Base-by-base conservation (phyloP, 2,888 invertebrate species). In the Spodoptera exigua region DNA sequence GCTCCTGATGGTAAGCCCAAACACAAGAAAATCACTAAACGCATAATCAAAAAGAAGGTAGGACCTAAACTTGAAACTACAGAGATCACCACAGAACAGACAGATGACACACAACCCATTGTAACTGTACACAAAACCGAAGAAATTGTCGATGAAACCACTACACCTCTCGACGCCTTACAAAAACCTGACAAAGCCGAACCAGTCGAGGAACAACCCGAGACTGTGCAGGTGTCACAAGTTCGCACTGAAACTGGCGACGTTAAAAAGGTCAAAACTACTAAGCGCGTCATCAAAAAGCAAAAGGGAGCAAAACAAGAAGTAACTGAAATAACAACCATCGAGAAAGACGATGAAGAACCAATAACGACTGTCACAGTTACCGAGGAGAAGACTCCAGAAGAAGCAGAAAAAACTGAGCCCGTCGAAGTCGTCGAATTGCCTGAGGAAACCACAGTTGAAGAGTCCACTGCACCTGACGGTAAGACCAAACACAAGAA, bases 401-500 rank as follows among this genome's bases (percentile, higher is more conserved):
- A 59, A 12, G 45, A 39, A 0, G 7, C 0, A 3, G 18, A 46
- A 5, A 36, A 61, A 0, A 18, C 35, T 0, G n/a, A 87, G 7
- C 67, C 65, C 0, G 18, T 65, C 0, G 74, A 79, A 41, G 61
- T 72, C 0, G n/a, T 79, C 0, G 79, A 76, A 44, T 18, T 76
- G 0, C 79, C 79, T 0, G 78, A 79, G 12, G 76, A 76, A 9
- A 69, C 54, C 0, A 88, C 48, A 0, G n/a, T 70, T 0, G 74
- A 75, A 11, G 66, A 74, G 14, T 41, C 56, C 0, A 35, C 27
- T 0, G 13, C 68, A 0, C 55, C 66, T 9, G 63, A 73, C 10
- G 76, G 72, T 69, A 73, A 69, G 67, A 40, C 34, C 0, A 73
- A 60, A 62, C 58, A 69, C 3, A 73, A 60, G 36, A 74, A 58